Conservation (phyloP, 2,797 vertebrate species). For the Galago senegalensis region DNA sequence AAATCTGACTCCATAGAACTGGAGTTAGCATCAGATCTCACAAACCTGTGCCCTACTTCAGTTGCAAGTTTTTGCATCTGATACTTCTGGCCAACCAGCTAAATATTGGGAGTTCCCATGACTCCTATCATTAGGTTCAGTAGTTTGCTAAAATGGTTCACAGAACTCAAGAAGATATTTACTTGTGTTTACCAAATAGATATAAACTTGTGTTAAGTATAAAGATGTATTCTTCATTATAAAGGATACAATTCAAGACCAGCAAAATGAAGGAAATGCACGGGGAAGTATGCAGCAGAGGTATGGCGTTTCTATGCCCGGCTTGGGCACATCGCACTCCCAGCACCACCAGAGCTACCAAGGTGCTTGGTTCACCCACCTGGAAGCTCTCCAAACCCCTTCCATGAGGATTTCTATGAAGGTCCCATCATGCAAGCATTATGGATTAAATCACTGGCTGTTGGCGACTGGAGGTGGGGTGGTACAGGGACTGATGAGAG, state of each 20-base stretch:
- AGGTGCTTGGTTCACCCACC: not conserved
- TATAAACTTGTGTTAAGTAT: not conserved
- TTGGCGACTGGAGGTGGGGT: not conserved
- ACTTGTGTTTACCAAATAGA: not conserved
- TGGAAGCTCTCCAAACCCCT: not conserved
- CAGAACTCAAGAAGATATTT: not conserved
- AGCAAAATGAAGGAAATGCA: not conserved
- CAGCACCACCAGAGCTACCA: not conserved
- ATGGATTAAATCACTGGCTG: not conserved
- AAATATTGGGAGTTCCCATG: not conserved
- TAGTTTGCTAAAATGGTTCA: not conserved
- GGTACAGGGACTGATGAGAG: not conserved
- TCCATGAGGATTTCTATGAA: not conserved
- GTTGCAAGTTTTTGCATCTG: not conserved
- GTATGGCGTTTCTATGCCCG: fast-evolving
- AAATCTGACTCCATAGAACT: not conserved
- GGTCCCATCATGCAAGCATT: too few species aligned
- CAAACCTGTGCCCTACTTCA: not conserved
- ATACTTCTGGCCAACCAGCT: not conserved
- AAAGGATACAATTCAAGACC: not conserved
- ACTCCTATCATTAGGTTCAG: not conserved
- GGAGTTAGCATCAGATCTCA: not conserved
- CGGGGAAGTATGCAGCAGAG: not conserved
- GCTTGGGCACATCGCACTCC: not conserved
- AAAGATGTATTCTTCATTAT: not conserved